Percentiles rank a stretch among this genome's conserved stretches.
phyloP scores from a whole-genome alignment of 2,797 vertebrate species.

The Fundulus diaphanus region DNA sequence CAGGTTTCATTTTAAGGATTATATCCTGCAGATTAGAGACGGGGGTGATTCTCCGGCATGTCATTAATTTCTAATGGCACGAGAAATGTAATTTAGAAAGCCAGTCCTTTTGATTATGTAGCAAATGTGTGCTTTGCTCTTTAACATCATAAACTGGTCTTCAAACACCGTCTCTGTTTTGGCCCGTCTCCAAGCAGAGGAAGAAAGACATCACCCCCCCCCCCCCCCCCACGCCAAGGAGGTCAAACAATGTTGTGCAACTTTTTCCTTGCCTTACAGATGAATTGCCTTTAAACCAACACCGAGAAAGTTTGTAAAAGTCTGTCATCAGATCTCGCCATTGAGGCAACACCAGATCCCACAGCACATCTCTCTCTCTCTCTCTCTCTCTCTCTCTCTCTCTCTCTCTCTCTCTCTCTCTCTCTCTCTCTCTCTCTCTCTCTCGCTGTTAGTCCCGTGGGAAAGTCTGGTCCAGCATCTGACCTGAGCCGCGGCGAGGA shows the following conservation, averaged over 20 bases:
- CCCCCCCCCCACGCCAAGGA: conserved; percentile 41
- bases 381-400: too few relatives aligned
- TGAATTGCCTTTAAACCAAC: conserved; percentile 35
- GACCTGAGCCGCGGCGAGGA: conserved; percentile 37
- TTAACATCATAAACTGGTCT: conserved; percentile 71
- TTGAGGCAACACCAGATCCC: conserved; percentile 32
- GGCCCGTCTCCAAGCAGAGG: conserved; percentile 39
- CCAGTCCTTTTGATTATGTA: conserved; percentile 77
- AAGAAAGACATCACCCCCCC: conserved; percentile 24
- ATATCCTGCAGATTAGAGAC: conserved; percentile 81
- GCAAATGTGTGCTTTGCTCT: conserved; percentile 75
- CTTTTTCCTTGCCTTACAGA: conserved; percentile 47
- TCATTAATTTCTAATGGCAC: conserved; percentile 83
- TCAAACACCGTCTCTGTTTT: conserved; percentile 63
- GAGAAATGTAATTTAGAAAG: conserved; percentile 79
- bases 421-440: conserved; percentile 18
- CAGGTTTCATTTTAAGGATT: conserved; percentile 84
- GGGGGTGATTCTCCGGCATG: conserved; percentile 77
- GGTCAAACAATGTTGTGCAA: conserved; percentile 53
- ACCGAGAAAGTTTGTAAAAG: conserved; percentile 20
- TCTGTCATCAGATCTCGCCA: conserved; percentile 35
- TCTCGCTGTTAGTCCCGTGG: conserved; percentile 21
- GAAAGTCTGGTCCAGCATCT: conserved; percentile 41
- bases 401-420: too few relatives aligned
- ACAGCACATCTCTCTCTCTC: conserved; percentile 20